These are phyloP conservation scores for Linyphia triangularis DNA, from an alignment of 2,888 invertebrate species.

Conservation along the genomic window DNA sequence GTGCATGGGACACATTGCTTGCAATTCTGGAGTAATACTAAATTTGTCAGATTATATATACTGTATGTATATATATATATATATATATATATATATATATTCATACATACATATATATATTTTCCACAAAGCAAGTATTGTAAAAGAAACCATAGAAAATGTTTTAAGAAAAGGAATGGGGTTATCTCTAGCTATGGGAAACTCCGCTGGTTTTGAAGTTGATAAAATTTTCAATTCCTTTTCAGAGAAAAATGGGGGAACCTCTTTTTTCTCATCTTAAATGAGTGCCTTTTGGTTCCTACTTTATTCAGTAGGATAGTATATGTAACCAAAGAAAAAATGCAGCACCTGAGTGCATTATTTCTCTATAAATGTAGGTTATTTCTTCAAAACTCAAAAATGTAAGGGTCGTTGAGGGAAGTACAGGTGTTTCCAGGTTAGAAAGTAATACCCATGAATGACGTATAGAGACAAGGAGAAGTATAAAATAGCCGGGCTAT, in stretches of 20 bases:
- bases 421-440: conserved; percentile 20
- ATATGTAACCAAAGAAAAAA: conserved; percentile 17
- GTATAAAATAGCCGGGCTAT: neutral
- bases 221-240: conserved; percentile 61
- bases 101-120: no score
- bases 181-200: conserved; percentile 24
- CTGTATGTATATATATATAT: no score
- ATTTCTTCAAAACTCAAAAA: conserved; percentile 12
- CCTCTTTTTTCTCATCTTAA: conserved; percentile 21
- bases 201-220: conserved; percentile 37
- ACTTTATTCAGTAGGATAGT: conserved; percentile 42
- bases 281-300: conserved; percentile 26
- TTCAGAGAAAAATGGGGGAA: conserved; percentile 38
- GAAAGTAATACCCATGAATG: neutral
- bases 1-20: no score
- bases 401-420: neutral
- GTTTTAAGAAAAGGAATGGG: conserved; percentile 11
- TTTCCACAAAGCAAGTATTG: neutral
- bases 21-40: no score
- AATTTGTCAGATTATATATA: no score
- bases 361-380: conserved; percentile 27
- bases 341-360: conserved; percentile 7
- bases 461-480: neutral
- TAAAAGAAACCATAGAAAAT: conserved; percentile 19
- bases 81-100: no score